These are phyloP conservation scores for Bembecia ichneumoniformis DNA, from an alignment of 2,888 invertebrate genomes.

Conservation along the genomic window DNA sequence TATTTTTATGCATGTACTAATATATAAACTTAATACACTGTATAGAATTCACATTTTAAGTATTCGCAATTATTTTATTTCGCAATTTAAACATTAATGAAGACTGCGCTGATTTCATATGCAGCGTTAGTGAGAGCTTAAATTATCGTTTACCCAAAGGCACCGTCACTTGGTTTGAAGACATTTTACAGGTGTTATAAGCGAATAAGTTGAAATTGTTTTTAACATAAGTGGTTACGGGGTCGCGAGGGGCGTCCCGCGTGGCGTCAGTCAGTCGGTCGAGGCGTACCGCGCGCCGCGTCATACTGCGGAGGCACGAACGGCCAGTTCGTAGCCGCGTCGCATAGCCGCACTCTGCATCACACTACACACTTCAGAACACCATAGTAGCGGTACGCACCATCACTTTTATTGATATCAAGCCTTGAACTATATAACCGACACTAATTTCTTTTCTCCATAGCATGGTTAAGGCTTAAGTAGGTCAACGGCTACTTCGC, in stretches of 20 bases:
- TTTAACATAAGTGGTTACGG: not conserved
- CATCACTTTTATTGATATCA: constrained; percentile 56
- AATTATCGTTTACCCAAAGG: not conserved
- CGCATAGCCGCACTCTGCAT: constrained; percentile 8
- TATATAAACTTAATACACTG: no score
- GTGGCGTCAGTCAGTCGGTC: constrained; percentile 25
- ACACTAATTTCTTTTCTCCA: constrained; percentile 33
- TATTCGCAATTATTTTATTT: not conserved
- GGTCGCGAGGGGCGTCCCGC: constrained; percentile 8
- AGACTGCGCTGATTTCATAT: not conserved
- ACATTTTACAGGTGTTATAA: not conserved
- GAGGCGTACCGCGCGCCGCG: constrained; percentile 52
- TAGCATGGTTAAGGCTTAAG: constrained; percentile 5
- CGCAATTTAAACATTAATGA: not conserved
- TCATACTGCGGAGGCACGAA: constrained; percentile 53
- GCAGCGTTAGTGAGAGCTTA: no score
- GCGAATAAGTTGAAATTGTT: not conserved
- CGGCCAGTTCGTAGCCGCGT: constrained; percentile 1
- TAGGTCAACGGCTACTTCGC: constrained; percentile 6
- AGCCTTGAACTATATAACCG: constrained; percentile 55
- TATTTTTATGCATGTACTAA: no score
- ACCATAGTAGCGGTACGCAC: constrained; percentile 36
- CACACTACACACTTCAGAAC: constrained; percentile 7
- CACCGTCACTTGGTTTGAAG: not conserved
- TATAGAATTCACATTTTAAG: no score